Percentiles rank a stretch among this genome's conserved stretches.
Conservation (phyloP, 1,140 invertebrate genomes). For the Globodera ellingtonae region DNA sequence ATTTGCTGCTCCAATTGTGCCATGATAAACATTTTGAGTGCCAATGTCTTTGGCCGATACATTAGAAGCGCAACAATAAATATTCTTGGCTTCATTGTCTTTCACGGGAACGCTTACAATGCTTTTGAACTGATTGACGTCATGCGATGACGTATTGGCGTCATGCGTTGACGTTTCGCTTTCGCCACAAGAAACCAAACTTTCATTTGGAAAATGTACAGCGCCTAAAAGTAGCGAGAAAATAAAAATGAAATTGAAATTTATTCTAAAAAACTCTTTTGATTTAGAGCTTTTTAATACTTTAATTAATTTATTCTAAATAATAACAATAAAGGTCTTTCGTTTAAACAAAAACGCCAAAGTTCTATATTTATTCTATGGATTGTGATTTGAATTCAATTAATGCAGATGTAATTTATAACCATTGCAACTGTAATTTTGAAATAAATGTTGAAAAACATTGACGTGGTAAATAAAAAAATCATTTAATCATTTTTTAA, state of each 20-base stretch:
- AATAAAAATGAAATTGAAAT: neutral
- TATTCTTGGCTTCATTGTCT: neutral
- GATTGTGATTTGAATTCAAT: too few species aligned
- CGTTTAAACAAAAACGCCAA: too few species aligned
- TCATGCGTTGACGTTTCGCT: neutral
- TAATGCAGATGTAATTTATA: too few species aligned
- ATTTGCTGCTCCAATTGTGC: neutral
- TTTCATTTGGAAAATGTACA: neutral
- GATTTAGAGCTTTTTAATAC: too few species aligned
- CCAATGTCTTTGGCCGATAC: neutral
- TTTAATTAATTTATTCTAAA: too few species aligned
- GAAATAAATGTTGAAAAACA: too few species aligned
- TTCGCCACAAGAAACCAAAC: neutral
- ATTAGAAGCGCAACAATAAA: neutral
- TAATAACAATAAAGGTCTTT: too few species aligned
- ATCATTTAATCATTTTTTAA: too few species aligned
- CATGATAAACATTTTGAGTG: neutral
- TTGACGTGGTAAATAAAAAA: too few species aligned
- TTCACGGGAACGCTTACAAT: neutral
- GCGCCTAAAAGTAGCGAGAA: neutral
- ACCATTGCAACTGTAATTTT: too few species aligned
- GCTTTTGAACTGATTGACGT: neutral
- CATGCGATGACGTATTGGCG: neutral
- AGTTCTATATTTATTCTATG: too few species aligned
- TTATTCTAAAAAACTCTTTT: neutral